Conservation (phyloP, 2,888 invertebrate species). For the Nomada ferruginata region DNA sequence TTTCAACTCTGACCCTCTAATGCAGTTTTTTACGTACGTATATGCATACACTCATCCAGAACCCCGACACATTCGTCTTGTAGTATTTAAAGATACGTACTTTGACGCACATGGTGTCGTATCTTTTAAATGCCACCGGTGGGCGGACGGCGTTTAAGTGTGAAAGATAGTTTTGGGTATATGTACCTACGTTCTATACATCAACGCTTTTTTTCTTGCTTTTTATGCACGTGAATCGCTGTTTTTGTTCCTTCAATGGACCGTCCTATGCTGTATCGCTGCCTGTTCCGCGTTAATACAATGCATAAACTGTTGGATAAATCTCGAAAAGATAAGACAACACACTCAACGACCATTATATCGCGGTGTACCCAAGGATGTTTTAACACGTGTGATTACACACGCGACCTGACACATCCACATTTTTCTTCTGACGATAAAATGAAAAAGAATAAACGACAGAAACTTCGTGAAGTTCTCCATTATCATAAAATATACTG, state of each 20-base stretch:
- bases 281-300: slow-evolving; percentile 22
- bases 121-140: slow-evolving; percentile 46
- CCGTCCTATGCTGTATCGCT: slow-evolving; percentile 4
- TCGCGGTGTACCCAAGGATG: slow-evolving; percentile 6
- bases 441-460: neutral
- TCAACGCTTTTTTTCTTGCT: neutral
- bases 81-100: slow-evolving; percentile 56
- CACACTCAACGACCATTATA: slow-evolving; percentile 18
- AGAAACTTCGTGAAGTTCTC: slow-evolving; percentile 1
- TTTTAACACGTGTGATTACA: slow-evolving; percentile 5
- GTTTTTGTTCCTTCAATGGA: neutral
- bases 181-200: slow-evolving; percentile 7
- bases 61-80: slow-evolving; percentile 13
- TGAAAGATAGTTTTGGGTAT: slow-evolving; percentile 30
- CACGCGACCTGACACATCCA: neutral
- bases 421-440: neutral
- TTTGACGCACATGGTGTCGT: slow-evolving; percentile 38
- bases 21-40: slow-evolving; percentile 5
- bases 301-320: slow-evolving; percentile 27
- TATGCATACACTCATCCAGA: slow-evolving; percentile 8
- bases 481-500: slow-evolving; percentile 16
- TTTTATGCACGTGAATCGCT: neutral
- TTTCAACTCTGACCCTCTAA: slow-evolving; percentile 18
- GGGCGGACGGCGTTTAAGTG: slow-evolving; percentile 45
- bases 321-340: slow-evolving; percentile 35